Evolutionary conservation across 1,140 invertebrate genomes (phyloP), one percentile per base, ranked within the genome.

Genomic region (Trachymyrmex cornetzi): DNA sequence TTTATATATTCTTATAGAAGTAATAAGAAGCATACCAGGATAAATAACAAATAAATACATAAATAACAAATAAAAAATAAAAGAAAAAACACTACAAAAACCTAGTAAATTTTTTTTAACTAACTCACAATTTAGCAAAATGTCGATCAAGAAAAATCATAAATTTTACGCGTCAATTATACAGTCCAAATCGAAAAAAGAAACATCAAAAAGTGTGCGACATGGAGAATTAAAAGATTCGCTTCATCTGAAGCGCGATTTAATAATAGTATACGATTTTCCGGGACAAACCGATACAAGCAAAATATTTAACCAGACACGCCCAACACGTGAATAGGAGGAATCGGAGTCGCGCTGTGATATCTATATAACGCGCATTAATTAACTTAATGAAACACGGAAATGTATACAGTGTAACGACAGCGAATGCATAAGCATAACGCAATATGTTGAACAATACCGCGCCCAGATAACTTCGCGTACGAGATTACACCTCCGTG

Each of bases 311-410:
- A 74, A 27, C 22, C 66, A 71, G 44, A 12, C 24, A 30, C 64
- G n/a, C 44, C 30, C 64, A n/a, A 53, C 27, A 50, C 24, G 80
- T 44, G 81, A 77, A 75, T 77, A 22, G 38, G 53, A 55, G 64
- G 27, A 81, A 57, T 57, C 71, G 34, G 66, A 81, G 24, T 22
- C 48, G 57, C 57, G 84, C 53, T 16, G 55, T 38, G 38, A 44
- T 74, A 61, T 63, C 80, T 81, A 50, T 48, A 69, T 69, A 71
- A 81, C 66, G 66, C 50, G 79, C 66, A 81, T 81, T 71, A 81
- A 75, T 75, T 84, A 84, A 84, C 79, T 63, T 84, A 84, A 84
- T 84, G 80, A 84, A 84, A 74, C 67, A 61, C 80, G 67, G 55
- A 81, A 81, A 81, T 24, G 34, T 71, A 61, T 71, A 81, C 34